Percentiles rank a stretch among this genome's conserved stretches.
phyloP scores from a whole-genome alignment of 1,140 invertebrate species.

The Zelostemma sp. region DNA sequence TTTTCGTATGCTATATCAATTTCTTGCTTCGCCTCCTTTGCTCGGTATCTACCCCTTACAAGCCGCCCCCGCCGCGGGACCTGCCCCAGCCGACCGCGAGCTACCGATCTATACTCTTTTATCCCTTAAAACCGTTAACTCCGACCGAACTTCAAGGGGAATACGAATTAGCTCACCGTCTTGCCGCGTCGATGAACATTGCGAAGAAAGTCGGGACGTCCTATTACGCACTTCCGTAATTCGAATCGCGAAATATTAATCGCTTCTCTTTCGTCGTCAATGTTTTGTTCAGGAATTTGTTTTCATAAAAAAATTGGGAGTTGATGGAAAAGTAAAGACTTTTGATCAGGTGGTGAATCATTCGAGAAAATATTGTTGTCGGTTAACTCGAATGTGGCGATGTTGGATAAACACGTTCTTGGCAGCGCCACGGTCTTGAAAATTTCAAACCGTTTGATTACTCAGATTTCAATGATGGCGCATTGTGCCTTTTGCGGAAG shows the following conservation, averaged over 20 bases:
- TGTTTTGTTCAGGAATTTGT: too few species aligned
- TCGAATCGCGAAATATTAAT: conserved; percentile 6
- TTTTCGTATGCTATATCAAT: conserved; percentile 72
- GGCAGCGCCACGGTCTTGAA: too few species aligned
- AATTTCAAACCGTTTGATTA: conserved; percentile 19
- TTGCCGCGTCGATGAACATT: conserved; percentile 57
- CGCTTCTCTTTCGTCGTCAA: not conserved
- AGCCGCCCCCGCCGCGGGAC: conserved; percentile 42
- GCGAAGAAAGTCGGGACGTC: conserved; percentile 25
- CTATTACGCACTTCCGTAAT: conserved; percentile 6
- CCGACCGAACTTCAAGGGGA: conserved; percentile 66
- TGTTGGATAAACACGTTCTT: too few species aligned
- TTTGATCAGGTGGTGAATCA: too few species aligned
- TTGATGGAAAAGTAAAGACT: too few species aligned
- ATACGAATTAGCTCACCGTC: conserved; percentile 65
- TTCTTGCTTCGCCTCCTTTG: conserved; percentile 69
- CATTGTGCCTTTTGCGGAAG: conserved; percentile 26
- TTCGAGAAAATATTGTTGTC: too few species aligned
- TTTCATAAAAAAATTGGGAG: too few species aligned
- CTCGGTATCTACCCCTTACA: conserved; percentile 45
- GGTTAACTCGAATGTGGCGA: too few species aligned
- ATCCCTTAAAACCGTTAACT: conserved; percentile 70
- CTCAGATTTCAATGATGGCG: conserved; percentile 28
- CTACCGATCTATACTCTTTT: conserved; percentile 65
- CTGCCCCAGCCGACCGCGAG: conserved; percentile 50